A percentile compares a stretch with the other conserved stretches of the same genome.
phyloP scores from a whole-genome alignment of 2,113 vertebrate species.

The Sinocyclocheilus anophthalmus region DNA sequence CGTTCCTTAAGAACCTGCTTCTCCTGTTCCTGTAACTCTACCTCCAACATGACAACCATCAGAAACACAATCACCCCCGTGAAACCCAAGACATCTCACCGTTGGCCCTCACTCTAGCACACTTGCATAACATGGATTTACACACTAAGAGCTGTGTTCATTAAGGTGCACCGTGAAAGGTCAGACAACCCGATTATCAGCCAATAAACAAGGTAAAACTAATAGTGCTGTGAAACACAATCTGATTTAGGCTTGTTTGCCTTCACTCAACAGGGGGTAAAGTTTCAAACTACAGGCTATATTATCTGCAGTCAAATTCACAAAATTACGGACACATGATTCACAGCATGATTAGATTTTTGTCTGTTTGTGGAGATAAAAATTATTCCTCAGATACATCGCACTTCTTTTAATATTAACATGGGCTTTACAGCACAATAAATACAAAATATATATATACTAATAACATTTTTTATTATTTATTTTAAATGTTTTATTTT shows the following conservation, averaged over 20 bases:
- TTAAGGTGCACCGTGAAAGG: neutral
- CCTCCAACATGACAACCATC: constrained; percentile 58
- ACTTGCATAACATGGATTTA: constrained; percentile 18
- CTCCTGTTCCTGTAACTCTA: constrained; percentile 71
- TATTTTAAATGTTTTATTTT: neutral
- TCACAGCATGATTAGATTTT: constrained; percentile 7
- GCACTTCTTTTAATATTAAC: no score
- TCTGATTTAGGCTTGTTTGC: constrained; percentile 16
- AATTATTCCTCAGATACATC: neutral
- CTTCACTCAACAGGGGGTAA: neutral
- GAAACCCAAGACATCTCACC: constrained; percentile 63
- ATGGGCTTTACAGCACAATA: neutral
- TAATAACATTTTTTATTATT: neutral
- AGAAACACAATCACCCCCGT: constrained; percentile 64
- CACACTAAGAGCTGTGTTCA: constrained; percentile 4
- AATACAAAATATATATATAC: neutral
- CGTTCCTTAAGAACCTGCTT: constrained; percentile 52
- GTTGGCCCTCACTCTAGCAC: constrained; percentile 46
- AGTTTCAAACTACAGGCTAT: constrained; percentile 9
- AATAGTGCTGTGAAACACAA: constrained; percentile 30
- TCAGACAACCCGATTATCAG: constrained; percentile 25
- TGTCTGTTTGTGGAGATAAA: neutral
- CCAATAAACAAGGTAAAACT: constrained; percentile 19
- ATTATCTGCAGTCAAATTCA: neutral
- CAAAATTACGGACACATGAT: neutral